Conservation (phyloP, 2,888 invertebrate genomes). For the Caenorhabditis macrosperma region DNA sequence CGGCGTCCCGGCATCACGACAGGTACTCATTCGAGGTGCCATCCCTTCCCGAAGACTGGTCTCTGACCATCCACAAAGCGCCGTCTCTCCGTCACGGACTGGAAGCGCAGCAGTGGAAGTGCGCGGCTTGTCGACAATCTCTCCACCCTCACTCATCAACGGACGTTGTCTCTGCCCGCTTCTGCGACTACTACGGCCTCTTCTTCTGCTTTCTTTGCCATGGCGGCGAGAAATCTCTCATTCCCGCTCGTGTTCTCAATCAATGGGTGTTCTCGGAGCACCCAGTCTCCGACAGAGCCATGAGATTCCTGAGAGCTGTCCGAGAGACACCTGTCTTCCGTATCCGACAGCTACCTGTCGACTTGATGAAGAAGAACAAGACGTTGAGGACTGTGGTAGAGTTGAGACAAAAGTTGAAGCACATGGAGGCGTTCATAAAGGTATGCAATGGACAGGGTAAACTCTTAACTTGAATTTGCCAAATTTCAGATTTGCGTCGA, state of each 20-base stretch:
- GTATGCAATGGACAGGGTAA: no score
- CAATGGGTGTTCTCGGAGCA: slow-evolving; percentile 84
- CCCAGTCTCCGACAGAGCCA: slow-evolving; percentile 89
- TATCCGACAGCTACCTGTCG: slow-evolving; percentile 34
- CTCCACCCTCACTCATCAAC: slow-evolving; percentile 22
- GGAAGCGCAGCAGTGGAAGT: slow-evolving; percentile 54
- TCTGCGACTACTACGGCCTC: slow-evolving; percentile 89
- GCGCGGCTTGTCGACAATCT: slow-evolving; percentile 51
- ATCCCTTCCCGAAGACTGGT: slow-evolving; percentile 48
- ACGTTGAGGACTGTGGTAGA: slow-evolving; percentile 76
- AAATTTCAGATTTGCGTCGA: slow-evolving; percentile 43
- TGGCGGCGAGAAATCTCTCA: slow-evolving; percentile 86
- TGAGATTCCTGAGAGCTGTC: slow-evolving; percentile 80
- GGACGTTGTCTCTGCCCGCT: slow-evolving; percentile 79
- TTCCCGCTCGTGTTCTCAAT: slow-evolving; percentile 83
- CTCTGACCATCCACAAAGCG: slow-evolving; percentile 40
- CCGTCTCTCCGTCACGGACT: slow-evolving; percentile 42
- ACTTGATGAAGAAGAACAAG: slow-evolving; percentile 54
- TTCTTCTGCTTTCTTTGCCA: slow-evolving; percentile 92
- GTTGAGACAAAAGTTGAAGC: slow-evolving; percentile 85
- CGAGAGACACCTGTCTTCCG: slow-evolving; percentile 52
- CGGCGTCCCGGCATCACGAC: slow-evolving; percentile 51
- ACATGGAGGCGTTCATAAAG: slow-evolving; percentile 83
- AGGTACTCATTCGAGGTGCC: slow-evolving; percentile 55
- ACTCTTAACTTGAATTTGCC: no score